A percentile compares a stretch with the other conserved stretches of the same genome.
phyloP scores from a whole-genome alignment of 2,113 vertebrate genomes.

The Junco hyemalis region DNA sequence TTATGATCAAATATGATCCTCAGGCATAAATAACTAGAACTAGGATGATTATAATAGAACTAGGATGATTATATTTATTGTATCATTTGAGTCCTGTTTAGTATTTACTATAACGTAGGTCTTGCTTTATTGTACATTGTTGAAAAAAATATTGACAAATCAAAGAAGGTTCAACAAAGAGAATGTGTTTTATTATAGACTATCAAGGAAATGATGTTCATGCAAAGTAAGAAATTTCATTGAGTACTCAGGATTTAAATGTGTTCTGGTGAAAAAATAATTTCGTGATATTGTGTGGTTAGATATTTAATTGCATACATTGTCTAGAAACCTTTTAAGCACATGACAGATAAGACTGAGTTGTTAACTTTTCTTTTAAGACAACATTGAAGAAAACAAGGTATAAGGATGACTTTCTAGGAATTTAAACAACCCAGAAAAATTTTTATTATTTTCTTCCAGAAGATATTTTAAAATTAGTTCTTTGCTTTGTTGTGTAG shows the following conservation, averaged over 20 bases:
- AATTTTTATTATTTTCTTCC: not conserved
- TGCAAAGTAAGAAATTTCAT: not conserved
- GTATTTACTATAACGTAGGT: not conserved
- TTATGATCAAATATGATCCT: not conserved
- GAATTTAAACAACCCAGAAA: not conserved
- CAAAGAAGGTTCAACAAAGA: not conserved
- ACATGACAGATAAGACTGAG: not conserved
- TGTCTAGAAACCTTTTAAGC: not conserved
- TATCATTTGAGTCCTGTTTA: not conserved
- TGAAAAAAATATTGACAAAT: not conserved
- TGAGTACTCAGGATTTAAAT: not conserved
- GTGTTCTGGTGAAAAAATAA: not conserved
- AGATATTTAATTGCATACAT: not conserved
- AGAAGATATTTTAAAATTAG: not conserved
- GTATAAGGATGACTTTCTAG: not conserved
- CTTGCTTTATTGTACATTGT: not conserved
- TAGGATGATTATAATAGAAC: not conserved
- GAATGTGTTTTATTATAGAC: not conserved
- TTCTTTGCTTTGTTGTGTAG: not conserved
- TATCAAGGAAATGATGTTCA: not conserved
- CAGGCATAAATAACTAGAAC: not conserved
- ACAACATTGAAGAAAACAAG: not conserved
- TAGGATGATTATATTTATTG: not conserved
- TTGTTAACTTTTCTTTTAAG: not conserved
- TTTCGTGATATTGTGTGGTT: not conserved